Conservation (phyloP, 2,888 invertebrate genomes). For the Macrophya annulata region DNA sequence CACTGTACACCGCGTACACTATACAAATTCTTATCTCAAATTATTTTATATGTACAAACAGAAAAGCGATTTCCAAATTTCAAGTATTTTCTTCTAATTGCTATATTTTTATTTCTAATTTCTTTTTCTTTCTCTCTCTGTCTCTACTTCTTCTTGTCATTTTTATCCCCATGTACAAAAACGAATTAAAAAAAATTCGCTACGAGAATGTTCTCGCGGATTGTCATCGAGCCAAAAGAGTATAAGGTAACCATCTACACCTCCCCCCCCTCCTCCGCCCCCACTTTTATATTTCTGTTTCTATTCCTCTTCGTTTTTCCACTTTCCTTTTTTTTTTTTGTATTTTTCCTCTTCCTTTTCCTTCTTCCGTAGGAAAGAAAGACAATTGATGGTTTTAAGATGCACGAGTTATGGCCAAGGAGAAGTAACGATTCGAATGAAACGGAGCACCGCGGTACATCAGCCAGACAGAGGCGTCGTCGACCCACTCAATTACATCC, state of each 20-base stretch:
- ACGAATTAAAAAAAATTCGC: background rate
- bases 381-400: slow-evolving; percentile 42
- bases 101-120: no score
- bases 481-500: slow-evolving; percentile 46
- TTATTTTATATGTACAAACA: no score
- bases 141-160: background rate
- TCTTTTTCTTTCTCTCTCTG: no score
- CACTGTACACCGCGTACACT: no score
- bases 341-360: background rate
- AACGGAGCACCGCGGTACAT: slow-evolving; percentile 25
- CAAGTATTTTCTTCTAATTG: background rate
- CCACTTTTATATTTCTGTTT: background rate
- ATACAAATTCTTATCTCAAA: no score
- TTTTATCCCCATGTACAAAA: background rate
- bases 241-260: slow-evolving; percentile 6
- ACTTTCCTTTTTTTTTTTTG: background rate
- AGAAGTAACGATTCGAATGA: slow-evolving; percentile 44
- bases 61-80: slow-evolving; percentile 31
- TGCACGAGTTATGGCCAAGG: slow-evolving; percentile 37
- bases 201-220: background rate
- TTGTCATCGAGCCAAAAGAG: slow-evolving; percentile 34
- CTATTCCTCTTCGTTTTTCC: background rate
- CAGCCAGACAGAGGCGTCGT: slow-evolving; percentile 33
- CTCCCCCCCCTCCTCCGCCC: background rate
- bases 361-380: background rate